These are phyloP conservation scores for Acrocephalus arundinaceus DNA, from an alignment of 2,113 vertebrate genomes.

Conservation along the genomic window DNA sequence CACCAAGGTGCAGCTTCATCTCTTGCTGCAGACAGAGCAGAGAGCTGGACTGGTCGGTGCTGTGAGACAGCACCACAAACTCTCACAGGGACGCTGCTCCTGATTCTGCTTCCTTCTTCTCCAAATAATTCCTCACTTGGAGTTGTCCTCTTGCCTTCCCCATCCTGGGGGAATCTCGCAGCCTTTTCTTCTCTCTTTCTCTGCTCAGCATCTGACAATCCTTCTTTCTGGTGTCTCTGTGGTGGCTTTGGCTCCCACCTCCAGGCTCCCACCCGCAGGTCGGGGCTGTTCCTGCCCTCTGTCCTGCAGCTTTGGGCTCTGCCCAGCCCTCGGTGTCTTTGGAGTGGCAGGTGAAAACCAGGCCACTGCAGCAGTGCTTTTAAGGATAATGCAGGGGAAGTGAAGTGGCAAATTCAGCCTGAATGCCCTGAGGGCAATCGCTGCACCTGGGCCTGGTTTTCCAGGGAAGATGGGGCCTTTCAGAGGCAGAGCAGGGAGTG, in stretches of 20 bases:
- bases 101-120: neutral
- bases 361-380: slow-evolving; percentile 38
- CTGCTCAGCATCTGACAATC: neutral
- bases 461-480: neutral
- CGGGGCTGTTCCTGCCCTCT: neutral
- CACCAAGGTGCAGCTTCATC: slow-evolving; percentile 41
- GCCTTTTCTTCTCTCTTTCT: slow-evolving; percentile 22
- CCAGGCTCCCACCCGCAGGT: neutral
- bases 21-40: slow-evolving; percentile 41
- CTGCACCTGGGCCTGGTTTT: neutral
- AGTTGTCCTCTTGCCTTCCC: neutral
- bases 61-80: neutral
- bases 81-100: neutral
- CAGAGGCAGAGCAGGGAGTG: neutral
- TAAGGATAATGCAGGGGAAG: neutral
- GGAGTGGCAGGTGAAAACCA: slow-evolving; percentile 21
- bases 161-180: neutral
- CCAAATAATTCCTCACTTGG: neutral
- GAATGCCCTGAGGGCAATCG: neutral
- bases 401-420: neutral
- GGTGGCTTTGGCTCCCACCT: neutral
- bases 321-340: neutral
- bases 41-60: neutral
- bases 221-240: neutral
- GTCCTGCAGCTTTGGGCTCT: neutral